Evolutionary conservation across 1,140 invertebrate genomes (phyloP), one percentile per base, ranked within the genome.

Genomic region (Neodiprion pinetum): DNA sequence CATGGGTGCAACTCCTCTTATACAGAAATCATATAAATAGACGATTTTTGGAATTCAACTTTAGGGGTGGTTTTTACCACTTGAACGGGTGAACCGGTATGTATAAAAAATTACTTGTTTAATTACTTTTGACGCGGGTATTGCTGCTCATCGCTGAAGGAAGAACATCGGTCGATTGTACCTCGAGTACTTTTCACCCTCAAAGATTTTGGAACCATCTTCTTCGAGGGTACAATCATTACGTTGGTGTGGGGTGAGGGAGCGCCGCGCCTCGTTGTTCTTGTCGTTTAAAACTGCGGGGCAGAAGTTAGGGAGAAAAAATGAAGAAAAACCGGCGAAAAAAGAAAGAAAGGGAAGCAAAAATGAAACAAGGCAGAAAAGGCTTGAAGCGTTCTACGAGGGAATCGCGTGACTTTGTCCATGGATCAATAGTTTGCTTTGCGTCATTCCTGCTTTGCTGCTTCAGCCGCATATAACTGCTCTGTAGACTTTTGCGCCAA

Each of bases 381-480:
- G 53, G 53, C 53, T 61, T 61, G 53, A 61, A 61, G 11, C 53
- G 53, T 61, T 61, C 53, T 61, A 61, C 53, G 53, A 61, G 53
- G 53, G 53, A 61, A 61, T 61, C 53, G 53, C 53, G 53, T 61
- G 53, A 61, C 53, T 61, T 61, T 61, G 53, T 61, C 53, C 53
- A 61, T 9, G 53, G 53, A 61, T 61, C 53, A 61, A 61, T 61
- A 61, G 53, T 61, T 61, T 61, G 53, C 53, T 17, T 61, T 61
- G 53, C 53, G 53, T 61, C 53, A 61, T 61, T 61, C 53, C 11
- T 61, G 53, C 53, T 14, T 40, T 40, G 28, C 28, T 40, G 28
- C 53, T 17, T 61, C 53, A 61, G 11, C 53, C 53, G 53, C 17
- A 21, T 40, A 40, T 40, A 40, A 2, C 28, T 40, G 5, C 28